Evolutionary conservation across 2,113 vertebrate species (phyloP).

Genomic region (Clupea harengus): DNA sequence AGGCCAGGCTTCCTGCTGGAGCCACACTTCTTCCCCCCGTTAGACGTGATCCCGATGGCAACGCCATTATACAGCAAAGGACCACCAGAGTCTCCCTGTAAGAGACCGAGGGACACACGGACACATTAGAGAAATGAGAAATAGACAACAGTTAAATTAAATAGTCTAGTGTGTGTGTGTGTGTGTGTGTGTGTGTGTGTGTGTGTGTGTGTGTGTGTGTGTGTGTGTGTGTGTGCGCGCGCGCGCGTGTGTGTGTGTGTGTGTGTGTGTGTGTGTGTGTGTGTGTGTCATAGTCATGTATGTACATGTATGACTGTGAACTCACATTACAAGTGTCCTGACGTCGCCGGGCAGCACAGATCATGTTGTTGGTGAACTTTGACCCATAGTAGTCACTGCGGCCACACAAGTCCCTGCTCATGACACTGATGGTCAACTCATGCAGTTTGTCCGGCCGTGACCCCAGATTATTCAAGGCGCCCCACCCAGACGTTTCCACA

Average conservation of each 20-base stretch:
- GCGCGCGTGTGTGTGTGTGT: no score
- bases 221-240: no score
- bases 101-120: not conserved
- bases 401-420: slow-evolving; percentile 28
- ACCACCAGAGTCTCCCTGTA: slow-evolving; percentile 75
- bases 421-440: slow-evolving; percentile 59
- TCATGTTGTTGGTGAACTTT: slow-evolving; percentile 71
- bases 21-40: slow-evolving; percentile 81
- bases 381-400: slow-evolving; percentile 65
- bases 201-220: no score
- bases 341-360: slow-evolving; percentile 57
- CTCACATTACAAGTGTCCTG: slow-evolving; percentile 72
- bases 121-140: not conserved
- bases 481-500: slow-evolving; percentile 72
- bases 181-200: no score
- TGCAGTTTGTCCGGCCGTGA: slow-evolving; percentile 63
- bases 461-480: slow-evolving; percentile 61
- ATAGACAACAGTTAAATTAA: not conserved
- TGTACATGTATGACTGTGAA: slow-evolving; percentile 14
- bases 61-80: slow-evolving; percentile 68
- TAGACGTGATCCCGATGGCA: slow-evolving; percentile 81
- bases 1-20: slow-evolving; percentile 75
- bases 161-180: not conserved
- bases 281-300: no score
- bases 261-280: no score